Evolutionary conservation across 2,888 invertebrate species (phyloP), one percentile per base, ranked within the genome.

Genomic region (Morpho helenor): DNA sequence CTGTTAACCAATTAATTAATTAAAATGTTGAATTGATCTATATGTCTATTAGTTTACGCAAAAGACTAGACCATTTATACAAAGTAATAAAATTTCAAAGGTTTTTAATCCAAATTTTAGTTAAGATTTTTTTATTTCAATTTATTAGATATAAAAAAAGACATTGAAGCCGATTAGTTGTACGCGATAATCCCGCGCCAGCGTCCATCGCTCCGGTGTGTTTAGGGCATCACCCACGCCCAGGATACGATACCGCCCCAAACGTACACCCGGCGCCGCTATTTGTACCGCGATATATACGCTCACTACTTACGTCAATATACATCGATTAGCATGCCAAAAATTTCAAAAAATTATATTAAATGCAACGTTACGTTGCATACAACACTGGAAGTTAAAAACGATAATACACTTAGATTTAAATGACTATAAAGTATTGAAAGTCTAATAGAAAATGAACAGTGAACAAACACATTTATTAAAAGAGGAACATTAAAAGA

Each of bases 191-290:
- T 42, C 0, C 8, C 5, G n/a, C 54, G 47, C 31, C 51, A 44
- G 42, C 1, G 39, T 50, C 58, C 45, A 9, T 54, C 49, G 53
- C 58, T 8, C 9, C 5, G 43, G 39, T 55, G 42, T 40, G 7
- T 49, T 39, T 8, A 43, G 46, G 54, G 50, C 43, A 10, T 22
- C 16, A 46, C 8, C 49, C 46, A 8, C 49, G 58, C 50, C 54
- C 58, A 16, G 48, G 16, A 50, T 47, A 47, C 40, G 7, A 47
- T 45, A 56, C 61, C 61, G 53, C 56, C 59, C 59, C 59, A 46
- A 42, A 45, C 22, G 60, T 60, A 62, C 62, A 62, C 62, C 62
- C 57, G 23, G 49, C 62, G 54, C 62, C 8, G 23, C 60, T 57
- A 57, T 54, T 51, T 42, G 16, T 49, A 22, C 50, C 56, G 7